A percentile compares a stretch with the other conserved stretches of the same genome.
Evolutionary conservation across 2,113 vertebrate species (phyloP).

Genomic region (Gavia stellata): DNA sequence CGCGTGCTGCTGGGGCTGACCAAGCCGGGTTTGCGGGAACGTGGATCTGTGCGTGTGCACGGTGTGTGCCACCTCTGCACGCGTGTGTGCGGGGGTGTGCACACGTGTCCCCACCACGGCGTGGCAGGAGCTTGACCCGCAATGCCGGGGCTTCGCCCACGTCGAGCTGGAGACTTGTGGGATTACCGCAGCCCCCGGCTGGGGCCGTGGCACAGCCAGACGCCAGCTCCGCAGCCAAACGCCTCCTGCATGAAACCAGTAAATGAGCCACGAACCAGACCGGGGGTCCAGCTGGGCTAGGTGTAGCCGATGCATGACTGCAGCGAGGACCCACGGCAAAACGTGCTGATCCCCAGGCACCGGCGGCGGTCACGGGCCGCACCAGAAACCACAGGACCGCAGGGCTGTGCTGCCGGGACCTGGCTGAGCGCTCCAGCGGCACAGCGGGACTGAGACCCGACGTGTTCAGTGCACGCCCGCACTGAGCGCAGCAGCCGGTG

Average conservation of each 20-base stretch:
- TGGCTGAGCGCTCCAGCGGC: rapidly evolving
- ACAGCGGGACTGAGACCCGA: background rate
- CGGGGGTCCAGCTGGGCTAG: rapidly evolving
- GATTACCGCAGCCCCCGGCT: background rate
- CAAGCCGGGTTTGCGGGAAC: rapidly evolving
- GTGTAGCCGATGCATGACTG: rapidly evolving
- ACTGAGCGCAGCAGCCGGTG: background rate
- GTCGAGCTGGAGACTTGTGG: background rate
- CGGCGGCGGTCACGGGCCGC: rapidly evolving
- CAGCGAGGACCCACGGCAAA: rapidly evolving
- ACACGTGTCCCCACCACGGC: rapidly evolving
- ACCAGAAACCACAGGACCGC: background rate
- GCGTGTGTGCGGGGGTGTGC: rapidly evolving
- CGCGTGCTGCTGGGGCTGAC: rapidly evolving
- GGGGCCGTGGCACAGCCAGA: background rate
- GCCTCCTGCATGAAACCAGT: background rate
- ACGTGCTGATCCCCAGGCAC: rapidly evolving
- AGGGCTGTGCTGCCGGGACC: background rate
- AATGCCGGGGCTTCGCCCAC: background rate
- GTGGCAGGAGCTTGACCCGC: background rate
- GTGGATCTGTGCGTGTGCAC: rapidly evolving
- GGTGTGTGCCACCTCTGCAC: rapidly evolving
- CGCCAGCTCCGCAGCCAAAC: background rate
- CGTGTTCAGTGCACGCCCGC: rapidly evolving
- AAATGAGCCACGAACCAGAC: rapidly evolving